Base-by-base conservation (phyloP, 2,888 invertebrate genomes). In the Amphiduros pacificus region DNA sequence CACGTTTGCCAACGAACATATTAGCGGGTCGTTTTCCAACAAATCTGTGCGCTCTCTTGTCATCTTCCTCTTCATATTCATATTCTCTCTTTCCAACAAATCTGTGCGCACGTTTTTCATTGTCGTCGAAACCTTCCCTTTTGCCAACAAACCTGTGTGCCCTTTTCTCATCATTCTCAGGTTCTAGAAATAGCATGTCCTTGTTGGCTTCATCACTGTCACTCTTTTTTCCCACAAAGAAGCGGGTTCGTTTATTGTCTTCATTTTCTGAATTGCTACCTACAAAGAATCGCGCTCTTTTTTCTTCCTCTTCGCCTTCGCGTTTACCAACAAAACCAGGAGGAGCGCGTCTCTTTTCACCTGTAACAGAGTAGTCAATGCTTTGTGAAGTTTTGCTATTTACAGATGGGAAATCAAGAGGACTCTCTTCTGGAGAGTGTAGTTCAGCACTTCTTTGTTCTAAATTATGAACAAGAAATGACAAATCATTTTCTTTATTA, bases 1-100 rank as follows among this genome's bases (percentile, higher is more conserved):
- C 48, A 20, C 58, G 52, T 53, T 65, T 65, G 36, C 65, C 65
- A 24, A 63, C 57, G 48, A 65, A 65, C 59, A 65, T 44, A n/a
- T 44, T 22, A 20, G 44, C n/a, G 44, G n/a, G 20, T 22, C 44
- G n/a, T 28, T 65, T 65, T 4, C 56, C 62, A 5, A 50, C 58
- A 48, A 54, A 53, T 29, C 29, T 44, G 28, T 31, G 52, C 4
- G 49, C 55, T 22, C 44, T n/a, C 44, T 44, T 44, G 6, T 5
- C 44, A 20, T 44, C 44, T 5, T 5, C 44, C 22, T 44, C 44
- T n/a, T 44, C 44, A 11, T n/a, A n/a, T n/a, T n/a, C n/a, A n/a
- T n/a, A n/a, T 2, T 54, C 55, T 26, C 60, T 52, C 29, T 60
- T 60, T 11, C 60, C 60, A 29, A 65, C 56, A 40, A 65, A 66